Evolutionary conservation across 2,888 invertebrate genomes (phyloP).

Genomic region (Deilephila porcellus): DNA sequence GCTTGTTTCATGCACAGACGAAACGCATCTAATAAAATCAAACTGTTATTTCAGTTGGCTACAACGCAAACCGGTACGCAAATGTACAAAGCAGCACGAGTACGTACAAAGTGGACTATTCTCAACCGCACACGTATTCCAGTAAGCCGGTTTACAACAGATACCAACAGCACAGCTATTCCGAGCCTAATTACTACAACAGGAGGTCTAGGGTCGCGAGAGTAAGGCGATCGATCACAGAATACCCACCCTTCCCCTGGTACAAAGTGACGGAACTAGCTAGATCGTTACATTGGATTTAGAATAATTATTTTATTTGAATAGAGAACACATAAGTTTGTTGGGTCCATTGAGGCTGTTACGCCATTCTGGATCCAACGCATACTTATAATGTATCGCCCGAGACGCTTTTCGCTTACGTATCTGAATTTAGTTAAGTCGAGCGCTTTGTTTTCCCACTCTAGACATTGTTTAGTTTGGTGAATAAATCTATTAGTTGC

Average conservation of each 20-base stretch:
- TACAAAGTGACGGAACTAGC: slow-evolving; percentile 89
- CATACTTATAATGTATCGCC: slow-evolving; percentile 62
- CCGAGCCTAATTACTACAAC: slow-evolving; percentile 74
- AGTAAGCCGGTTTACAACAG: slow-evolving; percentile 79
- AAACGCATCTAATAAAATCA: slow-evolving; percentile 23
- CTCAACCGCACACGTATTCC: slow-evolving; percentile 73
- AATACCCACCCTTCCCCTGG: slow-evolving; percentile 90
- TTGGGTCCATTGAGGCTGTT: slow-evolving; percentile 74
- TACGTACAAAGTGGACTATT: slow-evolving; percentile 81
- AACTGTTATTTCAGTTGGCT: slow-evolving; percentile 59
- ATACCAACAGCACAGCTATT: slow-evolving; percentile 72
- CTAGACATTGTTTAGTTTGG: slow-evolving; percentile 70
- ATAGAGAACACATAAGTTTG: slow-evolving; percentile 62
- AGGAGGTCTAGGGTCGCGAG: slow-evolving; percentile 73
- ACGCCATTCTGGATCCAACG: slow-evolving; percentile 79
- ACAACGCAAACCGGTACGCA: slow-evolving; percentile 73
- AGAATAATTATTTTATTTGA: slow-evolving; percentile 50
- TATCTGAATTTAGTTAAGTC: slow-evolving; percentile 50
- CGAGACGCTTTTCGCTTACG: slow-evolving; percentile 62
- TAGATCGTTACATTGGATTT: slow-evolving; percentile 88
- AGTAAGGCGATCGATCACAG: slow-evolving; percentile 68
- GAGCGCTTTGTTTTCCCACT: slow-evolving; percentile 61
- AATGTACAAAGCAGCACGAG: slow-evolving; percentile 76
- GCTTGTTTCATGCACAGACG: slow-evolving; percentile 1
- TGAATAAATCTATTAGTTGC: slow-evolving; percentile 58